Conservation (phyloP, 2,888 invertebrate genomes). For the Euzetes globulus region DNA sequence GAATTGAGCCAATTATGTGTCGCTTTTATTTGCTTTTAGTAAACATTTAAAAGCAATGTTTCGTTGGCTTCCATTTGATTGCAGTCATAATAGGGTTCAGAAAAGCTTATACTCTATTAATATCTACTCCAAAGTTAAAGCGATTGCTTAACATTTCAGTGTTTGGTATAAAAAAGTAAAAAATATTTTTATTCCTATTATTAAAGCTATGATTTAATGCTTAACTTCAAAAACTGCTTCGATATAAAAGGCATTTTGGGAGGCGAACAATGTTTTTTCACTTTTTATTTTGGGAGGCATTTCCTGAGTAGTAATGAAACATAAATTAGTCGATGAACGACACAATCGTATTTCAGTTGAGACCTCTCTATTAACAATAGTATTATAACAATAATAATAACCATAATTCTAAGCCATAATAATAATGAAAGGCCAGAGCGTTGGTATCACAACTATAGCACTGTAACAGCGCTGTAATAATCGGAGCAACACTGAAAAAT, state of each 20-base stretch:
- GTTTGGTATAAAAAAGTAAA: not conserved
- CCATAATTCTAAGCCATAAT: constrained; percentile 24
- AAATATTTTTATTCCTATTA: constrained; percentile 15
- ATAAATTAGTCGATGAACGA: constrained; percentile 28
- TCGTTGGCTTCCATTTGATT: not conserved
- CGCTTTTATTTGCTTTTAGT: constrained; percentile 4
- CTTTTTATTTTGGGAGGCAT: constrained; percentile 27
- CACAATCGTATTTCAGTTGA: constrained; percentile 26
- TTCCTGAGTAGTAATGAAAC: constrained; percentile 30
- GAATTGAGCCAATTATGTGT: not conserved
- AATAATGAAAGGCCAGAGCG: not conserved
- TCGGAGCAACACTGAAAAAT: constrained; percentile 15
- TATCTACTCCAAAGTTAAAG: not conserved
- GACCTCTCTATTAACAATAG: constrained; percentile 18
- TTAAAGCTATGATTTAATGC: constrained; percentile 25
- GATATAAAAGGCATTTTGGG: constrained; percentile 20
- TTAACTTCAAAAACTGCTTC: constrained; percentile 26
- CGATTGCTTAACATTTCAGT: not conserved
- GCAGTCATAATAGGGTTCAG: not conserved
- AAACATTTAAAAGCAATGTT: not conserved
- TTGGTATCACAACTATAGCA: not conserved
- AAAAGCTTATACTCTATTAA: not conserved
- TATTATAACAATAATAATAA: constrained; percentile 15
- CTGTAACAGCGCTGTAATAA: constrained; percentile 14
- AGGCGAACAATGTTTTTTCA: constrained; percentile 24